Conservation (phyloP, 2,888 invertebrate genomes). For the Invenusta paracnida region DNA sequence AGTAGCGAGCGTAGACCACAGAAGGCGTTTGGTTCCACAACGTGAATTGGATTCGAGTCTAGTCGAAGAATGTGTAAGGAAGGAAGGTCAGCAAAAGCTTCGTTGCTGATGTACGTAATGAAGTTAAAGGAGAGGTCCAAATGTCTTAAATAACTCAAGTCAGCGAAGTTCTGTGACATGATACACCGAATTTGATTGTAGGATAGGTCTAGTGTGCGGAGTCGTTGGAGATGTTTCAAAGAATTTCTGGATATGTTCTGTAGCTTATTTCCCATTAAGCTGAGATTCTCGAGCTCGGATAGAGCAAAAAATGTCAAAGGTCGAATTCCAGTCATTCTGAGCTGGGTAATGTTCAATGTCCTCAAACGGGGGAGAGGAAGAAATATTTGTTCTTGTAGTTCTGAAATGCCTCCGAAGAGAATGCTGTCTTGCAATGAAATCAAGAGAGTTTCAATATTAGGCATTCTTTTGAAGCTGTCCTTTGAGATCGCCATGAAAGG, state of each 20-base stretch:
- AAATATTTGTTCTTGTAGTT: neutral
- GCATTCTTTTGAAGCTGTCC: slow-evolving; percentile 2
- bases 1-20: slow-evolving; percentile 26
- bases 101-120: slow-evolving; percentile 29
- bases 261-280: neutral
- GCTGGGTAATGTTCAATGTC: neutral
- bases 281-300: neutral
- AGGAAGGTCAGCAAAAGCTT: slow-evolving; percentile 2
- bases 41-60: slow-evolving; percentile 35
- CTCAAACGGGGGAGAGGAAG: neutral
- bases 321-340: neutral
- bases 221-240: slow-evolving; percentile 8
- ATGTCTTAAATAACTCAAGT: neutral
- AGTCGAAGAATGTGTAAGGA: slow-evolving; percentile 13
- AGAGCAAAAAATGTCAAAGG: neutral
- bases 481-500: slow-evolving; percentile 1
- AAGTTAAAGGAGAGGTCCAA: slow-evolving; percentile 16
- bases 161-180: slow-evolving; percentile 2
- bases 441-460: neutral
- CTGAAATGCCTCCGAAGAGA: neutral
- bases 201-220: neutral
- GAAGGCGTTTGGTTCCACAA: slow-evolving; percentile 34
- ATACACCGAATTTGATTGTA: slow-evolving; percentile 32
- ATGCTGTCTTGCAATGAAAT: neutral
- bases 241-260: neutral